These are phyloP conservation scores for Philaenus spumarius DNA, from an alignment of 1,140 invertebrate genomes.

Conservation along the genomic window DNA sequence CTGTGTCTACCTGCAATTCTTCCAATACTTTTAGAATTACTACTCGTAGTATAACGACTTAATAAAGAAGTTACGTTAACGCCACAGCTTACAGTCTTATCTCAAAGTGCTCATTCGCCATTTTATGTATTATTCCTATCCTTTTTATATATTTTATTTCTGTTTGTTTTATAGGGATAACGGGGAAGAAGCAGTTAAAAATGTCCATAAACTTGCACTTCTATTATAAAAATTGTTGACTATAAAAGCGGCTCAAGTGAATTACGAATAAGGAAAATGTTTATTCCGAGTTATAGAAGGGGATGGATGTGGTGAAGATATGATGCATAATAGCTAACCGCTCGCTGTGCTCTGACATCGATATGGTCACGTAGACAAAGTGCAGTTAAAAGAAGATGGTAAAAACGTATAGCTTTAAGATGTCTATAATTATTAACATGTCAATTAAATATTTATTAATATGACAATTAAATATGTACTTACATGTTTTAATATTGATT, in stretches of 20 bases:
- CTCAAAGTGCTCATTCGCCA: not conserved
- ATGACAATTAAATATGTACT: too few species aligned
- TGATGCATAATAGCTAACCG: not conserved
- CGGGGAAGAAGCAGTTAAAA: not conserved
- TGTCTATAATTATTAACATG: too few species aligned
- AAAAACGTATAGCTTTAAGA: too few species aligned
- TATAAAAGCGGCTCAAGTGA: slow-evolving; percentile 1
- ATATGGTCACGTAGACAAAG: too few species aligned
- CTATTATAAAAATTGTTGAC: slow-evolving; percentile 8
- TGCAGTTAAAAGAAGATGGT: too few species aligned
- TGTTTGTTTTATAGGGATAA: slow-evolving; percentile 10
- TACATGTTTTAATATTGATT: too few species aligned
- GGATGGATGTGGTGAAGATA: not conserved
- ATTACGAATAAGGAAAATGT: slow-evolving; percentile 4
- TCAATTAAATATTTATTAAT: too few species aligned
- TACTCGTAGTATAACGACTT: too few species aligned
- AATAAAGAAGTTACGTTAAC: too few species aligned
- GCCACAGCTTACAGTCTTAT: not conserved
- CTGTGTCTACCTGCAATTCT: too few species aligned
- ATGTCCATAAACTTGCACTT: slow-evolving; percentile 10
- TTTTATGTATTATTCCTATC: slow-evolving; percentile 8
- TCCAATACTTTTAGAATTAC: too few species aligned
- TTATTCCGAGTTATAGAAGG: not conserved
- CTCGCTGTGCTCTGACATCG: too few species aligned
- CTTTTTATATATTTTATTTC: slow-evolving; percentile 6